A percentile compares a stretch with the other conserved stretches of the same genome.
phyloP scores from a whole-genome alignment of 64 coral and sea anemone species.

The Stylophora pistillata region DNA sequence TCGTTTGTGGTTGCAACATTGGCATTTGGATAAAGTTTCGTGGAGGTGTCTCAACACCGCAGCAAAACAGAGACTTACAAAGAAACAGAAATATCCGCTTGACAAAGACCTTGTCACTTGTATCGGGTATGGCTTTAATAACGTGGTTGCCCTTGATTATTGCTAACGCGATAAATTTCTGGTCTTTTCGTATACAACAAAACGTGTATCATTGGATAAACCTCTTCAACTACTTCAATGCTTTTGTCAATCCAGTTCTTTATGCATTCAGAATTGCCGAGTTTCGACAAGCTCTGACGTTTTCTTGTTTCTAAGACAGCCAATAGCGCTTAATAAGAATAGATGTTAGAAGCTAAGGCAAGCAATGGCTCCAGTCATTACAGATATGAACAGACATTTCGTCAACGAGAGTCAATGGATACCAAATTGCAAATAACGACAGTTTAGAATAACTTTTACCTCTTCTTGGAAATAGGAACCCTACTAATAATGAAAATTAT shows the following conservation, averaged over 20 bases:
- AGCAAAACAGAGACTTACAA: not conserved
- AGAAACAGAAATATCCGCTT: not conserved
- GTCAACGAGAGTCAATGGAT: too few species aligned
- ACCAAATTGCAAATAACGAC: too few species aligned
- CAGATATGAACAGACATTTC: too few species aligned
- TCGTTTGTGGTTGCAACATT: not conserved
- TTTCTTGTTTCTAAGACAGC: not conserved
- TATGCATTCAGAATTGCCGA: not conserved
- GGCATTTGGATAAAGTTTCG: not conserved
- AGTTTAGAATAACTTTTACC: too few species aligned
- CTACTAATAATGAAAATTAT: too few species aligned
- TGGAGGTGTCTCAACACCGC: not conserved
- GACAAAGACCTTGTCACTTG: conserved; percentile 1
- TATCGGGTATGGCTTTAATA: not conserved
- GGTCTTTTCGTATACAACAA: not conserved
- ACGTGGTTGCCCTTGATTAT: not conserved
- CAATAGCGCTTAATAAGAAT: not conserved
- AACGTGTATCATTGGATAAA: not conserved
- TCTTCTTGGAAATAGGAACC: too few species aligned
- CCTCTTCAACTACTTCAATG: not conserved
- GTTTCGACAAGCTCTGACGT: not conserved
- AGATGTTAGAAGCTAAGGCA: not conserved
- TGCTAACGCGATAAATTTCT: not conserved
- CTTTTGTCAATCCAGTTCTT: not conserved
- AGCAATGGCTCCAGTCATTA: too few species aligned